Conservation (phyloP, 2,797 vertebrate genomes). For the Centropyge bicolor region DNA sequence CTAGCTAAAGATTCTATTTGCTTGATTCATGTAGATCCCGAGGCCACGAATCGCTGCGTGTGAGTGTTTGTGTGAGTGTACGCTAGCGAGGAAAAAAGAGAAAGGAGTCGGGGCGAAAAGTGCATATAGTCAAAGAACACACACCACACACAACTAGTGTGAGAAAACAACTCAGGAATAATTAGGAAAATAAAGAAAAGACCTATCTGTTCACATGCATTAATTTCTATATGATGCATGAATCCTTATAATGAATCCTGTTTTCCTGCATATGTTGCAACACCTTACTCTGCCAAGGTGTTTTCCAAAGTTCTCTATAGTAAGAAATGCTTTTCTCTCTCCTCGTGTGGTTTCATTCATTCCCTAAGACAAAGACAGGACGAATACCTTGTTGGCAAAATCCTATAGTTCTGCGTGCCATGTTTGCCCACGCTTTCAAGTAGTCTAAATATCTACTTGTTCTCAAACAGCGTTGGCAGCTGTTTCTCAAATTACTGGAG, state of each 20-base stretch:
- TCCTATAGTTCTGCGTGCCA: conserved; percentile 49
- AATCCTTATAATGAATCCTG: conserved; percentile 47
- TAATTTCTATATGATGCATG: conserved; percentile 30
- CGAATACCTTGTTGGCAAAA: conserved; percentile 71
- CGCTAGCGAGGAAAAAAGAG: conserved; percentile 37
- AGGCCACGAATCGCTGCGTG: conserved; percentile 61
- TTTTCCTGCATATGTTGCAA: conserved; percentile 14
- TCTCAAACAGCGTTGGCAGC: conserved; percentile 78
- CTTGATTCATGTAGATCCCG: conserved; percentile 70
- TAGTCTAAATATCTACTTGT: conserved; percentile 73
- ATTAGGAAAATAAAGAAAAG: conserved; percentile 29
- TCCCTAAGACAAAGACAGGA: conserved; percentile 48
- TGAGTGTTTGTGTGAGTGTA: conserved; percentile 4
- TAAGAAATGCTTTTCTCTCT: neutral
- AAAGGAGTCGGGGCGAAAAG: conserved; percentile 13
- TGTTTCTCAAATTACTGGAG: conserved; percentile 76
- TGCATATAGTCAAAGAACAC: conserved; percentile 44
- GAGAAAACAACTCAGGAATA: conserved; percentile 31
- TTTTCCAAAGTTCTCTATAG: conserved; percentile 27
- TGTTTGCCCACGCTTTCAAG: conserved; percentile 74
- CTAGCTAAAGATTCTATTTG: conserved; percentile 76
- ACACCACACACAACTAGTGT: conserved; percentile 39
- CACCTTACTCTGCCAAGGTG: conserved; percentile 35
- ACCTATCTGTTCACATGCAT: conserved; percentile 13
- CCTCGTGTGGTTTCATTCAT: conserved; percentile 36